These are phyloP conservation scores for Microctonus aethiopoides DNA, from an alignment of 2,888 invertebrate species.

Conservation along the genomic window DNA sequence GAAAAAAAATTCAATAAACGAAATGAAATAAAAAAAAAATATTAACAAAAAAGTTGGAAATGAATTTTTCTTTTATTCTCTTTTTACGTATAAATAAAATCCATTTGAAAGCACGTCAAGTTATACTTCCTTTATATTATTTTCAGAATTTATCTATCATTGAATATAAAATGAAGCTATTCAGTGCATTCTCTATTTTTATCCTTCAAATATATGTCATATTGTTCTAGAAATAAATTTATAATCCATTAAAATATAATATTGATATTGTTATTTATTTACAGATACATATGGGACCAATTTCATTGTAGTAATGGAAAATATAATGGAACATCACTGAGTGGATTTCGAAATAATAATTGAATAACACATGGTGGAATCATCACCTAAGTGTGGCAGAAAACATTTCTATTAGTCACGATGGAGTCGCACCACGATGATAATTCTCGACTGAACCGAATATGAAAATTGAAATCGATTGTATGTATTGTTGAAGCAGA, in stretches of 20 bases:
- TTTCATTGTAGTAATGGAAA: slow-evolving; percentile 46
- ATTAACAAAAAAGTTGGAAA: background rate
- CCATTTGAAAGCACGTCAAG: background rate
- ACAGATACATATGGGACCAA: slow-evolving; percentile 40
- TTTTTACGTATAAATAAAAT: background rate
- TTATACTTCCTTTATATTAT: background rate
- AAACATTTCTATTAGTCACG: slow-evolving; percentile 23
- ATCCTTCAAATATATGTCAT: background rate
- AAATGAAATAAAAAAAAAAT: background rate
- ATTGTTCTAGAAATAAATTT: background rate
- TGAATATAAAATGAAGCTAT: background rate
- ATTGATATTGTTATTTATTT: background rate
- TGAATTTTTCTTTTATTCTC: background rate
- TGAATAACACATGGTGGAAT: background rate
- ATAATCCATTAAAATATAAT: background rate
- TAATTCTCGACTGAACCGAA: slow-evolving; percentile 37
- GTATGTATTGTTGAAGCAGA: slow-evolving; percentile 3
- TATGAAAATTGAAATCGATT: slow-evolving; percentile 25
- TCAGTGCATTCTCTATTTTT: background rate
- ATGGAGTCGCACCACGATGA: slow-evolving; percentile 40
- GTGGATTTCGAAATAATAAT: background rate
- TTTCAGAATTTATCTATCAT: background rate
- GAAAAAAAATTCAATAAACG: background rate
- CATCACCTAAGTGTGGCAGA: slow-evolving; percentile 5
- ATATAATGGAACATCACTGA: slow-evolving; percentile 43